Evolutionary conservation across 1,140 invertebrate species (phyloP).

Genomic region (Dendrolimus kikuchii): DNA sequence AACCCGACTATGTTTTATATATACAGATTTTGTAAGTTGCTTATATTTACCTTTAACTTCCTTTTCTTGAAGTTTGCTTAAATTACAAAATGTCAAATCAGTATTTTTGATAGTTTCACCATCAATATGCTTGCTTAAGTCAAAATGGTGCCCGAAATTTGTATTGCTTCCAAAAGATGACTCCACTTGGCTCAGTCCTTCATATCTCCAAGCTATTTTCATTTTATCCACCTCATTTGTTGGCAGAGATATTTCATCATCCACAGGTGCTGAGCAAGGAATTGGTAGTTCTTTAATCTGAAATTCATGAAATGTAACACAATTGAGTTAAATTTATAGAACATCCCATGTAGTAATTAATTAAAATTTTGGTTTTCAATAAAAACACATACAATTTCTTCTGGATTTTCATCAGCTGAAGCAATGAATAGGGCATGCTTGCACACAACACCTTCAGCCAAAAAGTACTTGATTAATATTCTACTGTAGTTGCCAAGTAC

Average conservation of each 20-base stretch:
- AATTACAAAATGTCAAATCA: slow-evolving; percentile 64
- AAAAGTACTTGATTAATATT: slow-evolving; percentile 85
- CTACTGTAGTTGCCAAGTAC: slow-evolving; percentile 81
- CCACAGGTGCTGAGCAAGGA: slow-evolving; percentile 33
- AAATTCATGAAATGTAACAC: slow-evolving; percentile 8
- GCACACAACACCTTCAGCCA: slow-evolving; percentile 85
- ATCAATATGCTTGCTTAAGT: slow-evolving; percentile 83
- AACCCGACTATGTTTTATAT: background rate
- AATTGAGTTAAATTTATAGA: background rate
- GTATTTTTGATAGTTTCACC: slow-evolving; percentile 70
- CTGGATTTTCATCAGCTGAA: slow-evolving; percentile 79
- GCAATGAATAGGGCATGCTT: slow-evolving; percentile 81
- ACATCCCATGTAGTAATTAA: too few species aligned
- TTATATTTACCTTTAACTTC: slow-evolving; percentile 25
- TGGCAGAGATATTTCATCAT: slow-evolving; percentile 28
- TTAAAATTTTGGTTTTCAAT: slow-evolving; percentile 2
- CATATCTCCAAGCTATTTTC: slow-evolving; percentile 91
- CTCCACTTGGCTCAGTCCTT: slow-evolving; percentile 79
- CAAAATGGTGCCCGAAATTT: slow-evolving; percentile 84
- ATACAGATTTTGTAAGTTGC: background rate
- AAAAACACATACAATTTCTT: slow-evolving; percentile 71
- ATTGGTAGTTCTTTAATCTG: slow-evolving; percentile 64
- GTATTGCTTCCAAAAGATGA: slow-evolving; percentile 65
- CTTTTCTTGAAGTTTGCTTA: slow-evolving; percentile 15
- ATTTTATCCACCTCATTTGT: slow-evolving; percentile 71